Evolutionary conservation across 2,797 vertebrate genomes (phyloP).

Genomic region (Sebastes glaucus): DNA sequence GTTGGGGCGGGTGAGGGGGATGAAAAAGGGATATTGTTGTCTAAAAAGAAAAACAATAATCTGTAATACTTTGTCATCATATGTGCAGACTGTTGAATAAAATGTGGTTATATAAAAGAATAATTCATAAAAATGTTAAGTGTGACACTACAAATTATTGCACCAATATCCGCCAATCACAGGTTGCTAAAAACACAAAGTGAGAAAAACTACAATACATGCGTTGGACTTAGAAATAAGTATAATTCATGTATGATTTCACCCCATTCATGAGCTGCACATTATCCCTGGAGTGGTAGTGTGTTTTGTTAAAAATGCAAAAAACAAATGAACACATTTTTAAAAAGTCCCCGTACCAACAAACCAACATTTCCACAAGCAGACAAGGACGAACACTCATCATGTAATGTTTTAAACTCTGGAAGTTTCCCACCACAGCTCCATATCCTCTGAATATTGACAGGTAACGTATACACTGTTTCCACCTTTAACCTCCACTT

Average conservation of each 20-base stretch:
- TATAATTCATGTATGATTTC: background rate
- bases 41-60: background rate
- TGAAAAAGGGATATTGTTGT: background rate
- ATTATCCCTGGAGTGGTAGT: background rate
- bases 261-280: background rate
- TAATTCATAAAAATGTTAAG: background rate
- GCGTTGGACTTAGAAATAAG: background rate
- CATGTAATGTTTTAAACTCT: background rate
- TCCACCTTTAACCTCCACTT: conserved; percentile 53
- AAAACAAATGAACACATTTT: background rate
- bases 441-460: conserved; percentile 10
- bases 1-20: accelerated
- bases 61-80: too few relatives aligned
- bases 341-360: background rate
- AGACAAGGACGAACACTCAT: background rate
- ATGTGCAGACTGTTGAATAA: background rate
- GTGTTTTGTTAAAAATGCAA: background rate
- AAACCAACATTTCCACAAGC: background rate
- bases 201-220: background rate
- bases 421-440: conserved; percentile 32
- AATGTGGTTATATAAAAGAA: background rate
- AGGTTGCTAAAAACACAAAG: background rate
- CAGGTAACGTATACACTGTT: conserved; percentile 21
- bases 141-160: background rate
- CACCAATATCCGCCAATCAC: background rate